Conservation (phyloP, 2,113 vertebrate genomes). For the Chlorodrepanis virens region DNA sequence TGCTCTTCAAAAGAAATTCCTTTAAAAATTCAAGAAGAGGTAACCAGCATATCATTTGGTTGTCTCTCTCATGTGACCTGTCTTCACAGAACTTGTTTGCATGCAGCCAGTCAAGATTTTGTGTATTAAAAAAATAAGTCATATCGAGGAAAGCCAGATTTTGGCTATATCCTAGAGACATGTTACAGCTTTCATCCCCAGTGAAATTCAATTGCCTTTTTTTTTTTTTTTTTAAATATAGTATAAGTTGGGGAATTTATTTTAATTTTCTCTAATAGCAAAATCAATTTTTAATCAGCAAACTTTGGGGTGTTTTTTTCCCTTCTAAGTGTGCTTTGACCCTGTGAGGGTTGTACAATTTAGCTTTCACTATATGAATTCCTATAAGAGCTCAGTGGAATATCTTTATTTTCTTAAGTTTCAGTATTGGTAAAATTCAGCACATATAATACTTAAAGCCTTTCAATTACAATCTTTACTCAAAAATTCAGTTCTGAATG, state of each 20-base stretch:
- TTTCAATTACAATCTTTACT: neutral
- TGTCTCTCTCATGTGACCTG: neutral
- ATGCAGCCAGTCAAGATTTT: neutral
- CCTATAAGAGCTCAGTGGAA: neutral
- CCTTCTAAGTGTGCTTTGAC: neutral
- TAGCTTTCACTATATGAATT: neutral
- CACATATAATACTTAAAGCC: neutral
- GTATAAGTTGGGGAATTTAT: neutral
- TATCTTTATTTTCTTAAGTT: neutral
- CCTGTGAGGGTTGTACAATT: neutral
- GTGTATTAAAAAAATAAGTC: neutral
- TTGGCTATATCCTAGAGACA: neutral
- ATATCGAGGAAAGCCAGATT: neutral
- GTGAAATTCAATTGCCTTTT: neutral
- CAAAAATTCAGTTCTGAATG: neutral
- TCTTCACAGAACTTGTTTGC: neutral
- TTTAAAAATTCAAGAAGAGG: neutral
- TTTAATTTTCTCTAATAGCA: neutral
- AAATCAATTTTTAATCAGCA: neutral
- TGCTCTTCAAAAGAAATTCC: neutral
- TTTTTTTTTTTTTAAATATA: neutral
- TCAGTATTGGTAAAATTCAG: neutral
- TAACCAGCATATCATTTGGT: rapidly evolving
- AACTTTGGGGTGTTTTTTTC: neutral
- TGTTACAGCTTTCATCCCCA: neutral